These are phyloP conservation scores for Sardina pilchardus DNA, from an alignment of 2,113 vertebrate genomes.

Conservation along the genomic window DNA sequence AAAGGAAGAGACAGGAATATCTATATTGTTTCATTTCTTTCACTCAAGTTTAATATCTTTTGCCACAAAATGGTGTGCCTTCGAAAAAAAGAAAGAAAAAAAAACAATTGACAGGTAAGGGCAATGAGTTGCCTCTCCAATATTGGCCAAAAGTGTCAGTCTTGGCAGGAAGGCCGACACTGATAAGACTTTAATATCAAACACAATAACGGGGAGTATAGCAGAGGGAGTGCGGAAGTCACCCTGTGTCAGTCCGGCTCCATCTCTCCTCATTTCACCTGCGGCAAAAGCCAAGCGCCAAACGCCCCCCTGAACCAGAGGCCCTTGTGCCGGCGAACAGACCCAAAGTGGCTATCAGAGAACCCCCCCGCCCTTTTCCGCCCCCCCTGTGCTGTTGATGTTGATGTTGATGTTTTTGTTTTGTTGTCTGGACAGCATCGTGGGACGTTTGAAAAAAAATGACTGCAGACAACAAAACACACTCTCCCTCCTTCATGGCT, in stretches of 20 bases:
- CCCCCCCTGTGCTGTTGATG: neutral
- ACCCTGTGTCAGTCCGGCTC: neutral
- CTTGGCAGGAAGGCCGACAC: neutral
- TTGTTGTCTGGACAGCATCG: neutral
- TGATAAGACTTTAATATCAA: slow-evolving; percentile 30
- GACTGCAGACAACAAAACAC: slow-evolving; percentile 19
- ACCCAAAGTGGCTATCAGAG: neutral
- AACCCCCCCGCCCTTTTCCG: neutral
- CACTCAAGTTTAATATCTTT: neutral
- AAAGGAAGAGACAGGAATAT: neutral
- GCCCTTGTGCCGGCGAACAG: neutral
- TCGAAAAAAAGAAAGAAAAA: neutral
- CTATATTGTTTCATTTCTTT: slow-evolving; percentile 1
- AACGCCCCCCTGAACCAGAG: neutral
- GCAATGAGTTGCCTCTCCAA: slow-evolving; percentile 16
- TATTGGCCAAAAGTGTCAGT: neutral
- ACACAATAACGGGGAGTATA: neutral
- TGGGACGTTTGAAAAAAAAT: slow-evolving; percentile 2
- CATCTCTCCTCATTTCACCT: neutral
- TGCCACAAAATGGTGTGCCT: neutral
- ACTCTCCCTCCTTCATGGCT: slow-evolving; percentile 21
- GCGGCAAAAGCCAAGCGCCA: neutral
- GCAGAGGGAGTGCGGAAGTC: neutral
- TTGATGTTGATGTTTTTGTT: neutral
- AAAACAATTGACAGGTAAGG: neutral